Conservation (phyloP, 2,888 invertebrate species). For the Aproaerema taeniolella region DNA sequence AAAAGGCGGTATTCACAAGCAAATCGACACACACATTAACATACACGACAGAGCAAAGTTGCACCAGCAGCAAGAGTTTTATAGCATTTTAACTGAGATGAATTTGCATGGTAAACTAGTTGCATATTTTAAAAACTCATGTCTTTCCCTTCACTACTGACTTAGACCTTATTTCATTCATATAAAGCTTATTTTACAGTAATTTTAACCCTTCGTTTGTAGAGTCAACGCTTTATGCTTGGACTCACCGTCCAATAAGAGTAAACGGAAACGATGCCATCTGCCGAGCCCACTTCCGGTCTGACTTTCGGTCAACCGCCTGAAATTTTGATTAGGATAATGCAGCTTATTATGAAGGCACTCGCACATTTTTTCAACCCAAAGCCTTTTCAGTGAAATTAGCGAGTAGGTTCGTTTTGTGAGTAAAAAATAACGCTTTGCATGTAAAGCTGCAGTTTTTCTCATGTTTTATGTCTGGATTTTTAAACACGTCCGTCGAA, state of each 20-base stretch:
- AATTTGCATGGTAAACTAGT: constrained; percentile 56
- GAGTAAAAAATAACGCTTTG: no score
- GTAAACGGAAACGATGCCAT: constrained; percentile 61
- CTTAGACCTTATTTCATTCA: not conserved
- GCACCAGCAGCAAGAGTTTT: no score
- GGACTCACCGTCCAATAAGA: constrained; percentile 47
- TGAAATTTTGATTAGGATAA: constrained; percentile 64
- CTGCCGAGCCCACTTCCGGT: constrained; percentile 53
- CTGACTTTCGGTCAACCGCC: constrained; percentile 50
- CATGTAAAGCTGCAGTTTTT: not conserved
- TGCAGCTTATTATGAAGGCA: constrained; percentile 50
- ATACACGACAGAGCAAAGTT: no score
- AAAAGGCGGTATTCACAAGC: no score
- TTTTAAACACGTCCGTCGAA: not conserved
- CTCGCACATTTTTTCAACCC: constrained; percentile 20
- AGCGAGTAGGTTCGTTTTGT: not conserved
- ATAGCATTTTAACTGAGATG: constrained; percentile 22
- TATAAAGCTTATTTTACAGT: not conserved
- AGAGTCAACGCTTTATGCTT: constrained; percentile 3
- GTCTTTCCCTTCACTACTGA: not conserved
- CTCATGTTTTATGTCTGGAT: not conserved
- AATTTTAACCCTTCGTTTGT: not conserved
- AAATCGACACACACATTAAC: no score
- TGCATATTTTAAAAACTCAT: constrained; percentile 54
- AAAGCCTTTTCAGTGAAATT: constrained; percentile 14